Evolutionary conservation across 1,140 invertebrate species (phyloP).

Genomic region (Chrysomallon squamiferum): DNA sequence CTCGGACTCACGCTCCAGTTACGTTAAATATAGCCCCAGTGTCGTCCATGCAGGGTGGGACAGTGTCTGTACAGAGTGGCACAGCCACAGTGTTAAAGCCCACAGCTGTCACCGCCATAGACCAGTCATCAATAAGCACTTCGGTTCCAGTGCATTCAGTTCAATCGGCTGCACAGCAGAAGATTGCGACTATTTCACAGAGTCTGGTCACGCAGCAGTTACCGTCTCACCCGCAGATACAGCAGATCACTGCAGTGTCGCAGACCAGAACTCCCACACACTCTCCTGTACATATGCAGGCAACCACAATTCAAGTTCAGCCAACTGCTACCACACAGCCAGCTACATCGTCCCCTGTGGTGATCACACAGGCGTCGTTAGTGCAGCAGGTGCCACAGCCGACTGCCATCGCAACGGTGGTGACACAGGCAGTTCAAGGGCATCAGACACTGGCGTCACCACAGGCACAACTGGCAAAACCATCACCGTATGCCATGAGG

Average conservation of each 20-base stretch:
- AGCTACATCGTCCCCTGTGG: neutral
- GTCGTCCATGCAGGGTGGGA: slow-evolving; percentile 1
- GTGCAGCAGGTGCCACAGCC: slow-evolving; percentile 26
- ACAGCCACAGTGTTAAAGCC: slow-evolving; percentile 12
- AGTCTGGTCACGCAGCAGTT: slow-evolving; percentile 19
- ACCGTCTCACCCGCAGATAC: slow-evolving; percentile 3
- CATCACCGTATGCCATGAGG: slow-evolving; percentile 48
- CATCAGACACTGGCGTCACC: neutral
- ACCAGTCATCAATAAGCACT: neutral
- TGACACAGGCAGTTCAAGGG: slow-evolving; percentile 23
- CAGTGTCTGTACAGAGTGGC: slow-evolving; percentile 9
- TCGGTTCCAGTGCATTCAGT: slow-evolving; percentile 17
- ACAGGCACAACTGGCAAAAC: slow-evolving; percentile 24
- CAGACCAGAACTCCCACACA: slow-evolving; percentile 5
- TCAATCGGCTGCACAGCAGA: slow-evolving; percentile 20
- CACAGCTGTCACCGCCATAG: slow-evolving; percentile 2
- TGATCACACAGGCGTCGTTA: slow-evolving; percentile 7
- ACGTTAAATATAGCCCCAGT: slow-evolving; percentile 1
- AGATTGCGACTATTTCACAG: slow-evolving; percentile 15
- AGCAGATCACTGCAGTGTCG: neutral
- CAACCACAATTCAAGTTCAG: neutral
- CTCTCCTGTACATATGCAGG: neutral
- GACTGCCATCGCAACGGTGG: slow-evolving; percentile 25
- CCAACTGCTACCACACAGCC: neutral
- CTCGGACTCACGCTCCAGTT: neutral